Percentiles rank a stretch among this genome's conserved stretches.
phyloP scores from a whole-genome alignment of 2,113 vertebrate genomes.

The Chaenocephalus aceratus region DNA sequence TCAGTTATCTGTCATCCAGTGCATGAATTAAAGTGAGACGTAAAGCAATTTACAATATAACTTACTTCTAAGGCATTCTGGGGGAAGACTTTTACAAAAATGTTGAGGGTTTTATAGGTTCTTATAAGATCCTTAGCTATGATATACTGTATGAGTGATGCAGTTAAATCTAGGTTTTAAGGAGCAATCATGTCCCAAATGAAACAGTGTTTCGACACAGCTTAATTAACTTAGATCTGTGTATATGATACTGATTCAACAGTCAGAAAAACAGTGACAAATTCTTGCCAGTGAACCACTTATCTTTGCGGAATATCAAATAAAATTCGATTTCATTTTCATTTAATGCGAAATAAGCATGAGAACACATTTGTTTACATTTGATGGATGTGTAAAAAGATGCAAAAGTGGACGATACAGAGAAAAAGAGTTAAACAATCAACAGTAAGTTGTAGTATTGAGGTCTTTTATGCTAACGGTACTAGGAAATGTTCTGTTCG shows the following conservation, averaged over 20 bases:
- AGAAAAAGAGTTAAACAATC: too few relatives aligned
- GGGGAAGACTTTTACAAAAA: neutral
- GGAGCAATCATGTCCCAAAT: neutral
- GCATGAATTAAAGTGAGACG: neutral
- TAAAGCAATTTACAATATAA: neutral
- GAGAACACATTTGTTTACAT: neutral
- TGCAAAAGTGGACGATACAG: too few relatives aligned
- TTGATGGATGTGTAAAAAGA: neutral
- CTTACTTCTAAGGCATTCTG: neutral
- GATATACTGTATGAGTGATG: neutral
- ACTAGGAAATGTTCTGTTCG: neutral
- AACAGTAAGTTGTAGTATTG: too few relatives aligned
- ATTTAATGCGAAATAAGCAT: neutral
- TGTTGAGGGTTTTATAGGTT: neutral
- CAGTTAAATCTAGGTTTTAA: neutral
- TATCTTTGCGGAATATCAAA: neutral
- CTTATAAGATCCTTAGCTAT: neutral
- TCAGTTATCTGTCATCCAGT: conserved; percentile 2
- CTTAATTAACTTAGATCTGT: neutral
- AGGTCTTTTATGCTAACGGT: too few relatives aligned
- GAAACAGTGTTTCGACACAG: neutral
- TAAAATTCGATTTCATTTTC: neutral
- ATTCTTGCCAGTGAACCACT: neutral
- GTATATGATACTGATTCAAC: neutral
- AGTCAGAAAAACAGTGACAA: neutral